Evolutionary conservation across 1,140 invertebrate genomes (phyloP).

Genomic region (Chelonus insularis): DNA sequence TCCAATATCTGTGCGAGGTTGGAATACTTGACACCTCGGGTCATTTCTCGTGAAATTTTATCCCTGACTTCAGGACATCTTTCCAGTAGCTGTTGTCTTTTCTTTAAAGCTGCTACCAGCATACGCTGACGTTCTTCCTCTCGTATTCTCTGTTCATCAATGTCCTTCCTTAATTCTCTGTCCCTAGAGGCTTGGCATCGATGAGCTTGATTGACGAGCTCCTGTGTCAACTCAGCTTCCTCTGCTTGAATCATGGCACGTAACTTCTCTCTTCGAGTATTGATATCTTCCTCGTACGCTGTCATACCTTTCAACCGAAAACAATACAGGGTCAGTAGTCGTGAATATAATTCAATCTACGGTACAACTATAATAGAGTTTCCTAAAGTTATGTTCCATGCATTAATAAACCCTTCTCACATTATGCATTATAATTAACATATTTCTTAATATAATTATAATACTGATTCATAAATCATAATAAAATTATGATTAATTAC

Average conservation of each 20-base stretch:
- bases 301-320: slow-evolving; percentile 31
- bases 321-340: slow-evolving; percentile 24
- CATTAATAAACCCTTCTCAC: slow-evolving; percentile 11
- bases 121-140: slow-evolving; percentile 34
- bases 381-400: slow-evolving; percentile 15
- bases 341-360: slow-evolving; percentile 20
- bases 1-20: slow-evolving; percentile 47
- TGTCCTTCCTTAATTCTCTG: slow-evolving; percentile 29
- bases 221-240: slow-evolving; percentile 28
- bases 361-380: neutral
- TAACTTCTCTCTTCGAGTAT: slow-evolving; percentile 32
- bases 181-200: slow-evolving; percentile 23
- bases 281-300: slow-evolving; percentile 35
- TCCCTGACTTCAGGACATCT: slow-evolving; percentile 35
- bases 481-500: too few species aligned
- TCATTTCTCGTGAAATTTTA: slow-evolving; percentile 31
- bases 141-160: slow-evolving; percentile 27
- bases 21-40: slow-evolving; percentile 40
- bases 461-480: too few species aligned
- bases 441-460: too few species aligned
- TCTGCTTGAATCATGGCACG: slow-evolving; percentile 30
- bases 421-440: too few species aligned
- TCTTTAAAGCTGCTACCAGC: slow-evolving; percentile 37
- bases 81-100: slow-evolving; percentile 42
- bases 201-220: slow-evolving; percentile 34